These are phyloP conservation scores for Andrena minutula DNA, from an alignment of 2,888 invertebrate species.

Conservation along the genomic window DNA sequence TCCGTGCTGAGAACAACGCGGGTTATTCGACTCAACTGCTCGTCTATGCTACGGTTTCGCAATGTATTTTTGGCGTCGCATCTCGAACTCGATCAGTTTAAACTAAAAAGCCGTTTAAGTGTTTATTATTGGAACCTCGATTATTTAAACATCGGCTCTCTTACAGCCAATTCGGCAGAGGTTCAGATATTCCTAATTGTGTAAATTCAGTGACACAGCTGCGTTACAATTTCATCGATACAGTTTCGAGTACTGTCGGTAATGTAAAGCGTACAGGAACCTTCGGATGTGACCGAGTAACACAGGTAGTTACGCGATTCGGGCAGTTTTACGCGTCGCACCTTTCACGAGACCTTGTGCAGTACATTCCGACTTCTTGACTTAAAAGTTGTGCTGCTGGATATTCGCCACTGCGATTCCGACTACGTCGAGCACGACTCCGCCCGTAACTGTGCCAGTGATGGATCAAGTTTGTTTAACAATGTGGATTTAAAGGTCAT, in stretches of 20 bases:
- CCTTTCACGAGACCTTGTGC: slow-evolving; percentile 46
- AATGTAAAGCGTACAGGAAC: slow-evolving; percentile 24
- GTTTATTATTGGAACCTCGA: not conserved
- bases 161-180: not conserved
- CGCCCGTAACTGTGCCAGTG: slow-evolving; percentile 8
- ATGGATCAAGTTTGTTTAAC: not conserved
- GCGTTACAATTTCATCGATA: not conserved
- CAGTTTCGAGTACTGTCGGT: slow-evolving; percentile 17
- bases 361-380: slow-evolving; percentile 6
- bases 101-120: slow-evolving; percentile 45
- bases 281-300: slow-evolving; percentile 28
- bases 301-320: slow-evolving; percentile 9
- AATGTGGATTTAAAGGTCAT: slow-evolving; percentile 11
- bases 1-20: slow-evolving; percentile 11
- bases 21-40: slow-evolving; percentile 28
- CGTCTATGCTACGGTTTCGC: slow-evolving; percentile 28
- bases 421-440: not conserved
- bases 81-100: slow-evolving; percentile 71
- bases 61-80: slow-evolving; percentile 65
- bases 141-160: not conserved
- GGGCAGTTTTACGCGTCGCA: slow-evolving; percentile 37
- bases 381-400: not conserved
- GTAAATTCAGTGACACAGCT: not conserved
- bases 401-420: slow-evolving; percentile 1
- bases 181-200: not conserved